Evolutionary conservation across 2,797 vertebrate species (phyloP), one percentile per base, ranked within the genome.

Genomic region (Manis javanica): DNA sequence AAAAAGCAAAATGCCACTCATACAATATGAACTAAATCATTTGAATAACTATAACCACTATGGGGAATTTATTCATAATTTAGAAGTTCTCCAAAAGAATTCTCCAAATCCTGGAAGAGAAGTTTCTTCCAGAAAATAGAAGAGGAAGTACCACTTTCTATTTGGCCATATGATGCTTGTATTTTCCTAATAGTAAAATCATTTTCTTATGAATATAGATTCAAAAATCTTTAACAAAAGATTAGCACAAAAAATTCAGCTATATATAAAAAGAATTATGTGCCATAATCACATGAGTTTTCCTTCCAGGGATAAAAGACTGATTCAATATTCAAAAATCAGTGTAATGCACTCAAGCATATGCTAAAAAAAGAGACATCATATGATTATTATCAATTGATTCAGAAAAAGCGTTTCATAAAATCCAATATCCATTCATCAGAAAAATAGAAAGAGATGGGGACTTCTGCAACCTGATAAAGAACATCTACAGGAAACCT

Each of bases 41-140:
- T 49, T 92, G 14, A 92, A 83, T 93, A 91, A 95, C 71, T 79
- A 34, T 64, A 94, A 74, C 34, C 78, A 12, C 64, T 68, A 94
- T 55, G n/a, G 81, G 14, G 26, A n/a, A 90, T 71, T 95, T 13
- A 68, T 90, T 83, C 42, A 7, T 64, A 61, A 61, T 57, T 83
- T 92, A 24, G 16, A 51, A 61, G 4, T 4, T 84, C 1, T 16
- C 31, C 26, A 59, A 66, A 85, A 69, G 23, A 49, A 74, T 66
- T 79, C 4, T n/a, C n/a, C n/a, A n/a, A n/a, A n/a, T n/a, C n/a
- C n/a, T n/a, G n/a, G n/a, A n/a, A n/a, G n/a, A n/a, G n/a, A n/a
- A n/a, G n/a, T 86, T 51, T 90, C 31, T 86, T 83, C 13, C 12
- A 37, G 51, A 81, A 87, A 81, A 39, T 46, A 46, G 24, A 87